phyloP scores from a whole-genome alignment of 2,888 invertebrate genomes.

The Scaptomyza cyrtandrae region DNA sequence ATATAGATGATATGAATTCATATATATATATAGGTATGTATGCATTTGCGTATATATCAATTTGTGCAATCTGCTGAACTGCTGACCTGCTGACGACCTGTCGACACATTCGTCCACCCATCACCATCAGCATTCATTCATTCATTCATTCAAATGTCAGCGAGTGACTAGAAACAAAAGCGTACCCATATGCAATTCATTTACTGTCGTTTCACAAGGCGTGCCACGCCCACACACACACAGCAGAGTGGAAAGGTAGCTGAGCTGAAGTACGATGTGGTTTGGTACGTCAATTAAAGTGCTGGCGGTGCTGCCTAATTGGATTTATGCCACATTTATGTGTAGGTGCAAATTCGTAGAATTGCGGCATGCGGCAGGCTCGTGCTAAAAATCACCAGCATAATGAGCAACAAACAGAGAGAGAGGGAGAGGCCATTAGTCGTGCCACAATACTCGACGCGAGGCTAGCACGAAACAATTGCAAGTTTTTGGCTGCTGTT shows the following conservation, averaged over 20 bases:
- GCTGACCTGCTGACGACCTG: slow-evolving; percentile 44
- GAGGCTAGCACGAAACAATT: slow-evolving; percentile 61
- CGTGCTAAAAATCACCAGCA: slow-evolving; percentile 71
- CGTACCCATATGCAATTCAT: slow-evolving; percentile 75
- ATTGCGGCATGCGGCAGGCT: slow-evolving; percentile 40
- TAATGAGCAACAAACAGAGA: slow-evolving; percentile 56
- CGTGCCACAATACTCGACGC: slow-evolving; percentile 62
- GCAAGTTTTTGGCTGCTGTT: slow-evolving; percentile 59
- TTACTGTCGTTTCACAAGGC: slow-evolving; percentile 60
- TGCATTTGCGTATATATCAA: background rate
- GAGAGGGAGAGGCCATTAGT: slow-evolving; percentile 22
- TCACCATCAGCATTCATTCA: slow-evolving; percentile 1
- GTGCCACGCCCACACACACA: slow-evolving; percentile 36
- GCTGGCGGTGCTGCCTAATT: slow-evolving; percentile 76
- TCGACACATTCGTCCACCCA: slow-evolving; percentile 26
- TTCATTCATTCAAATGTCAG: slow-evolving; percentile 58
- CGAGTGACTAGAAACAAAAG: slow-evolving; percentile 64
- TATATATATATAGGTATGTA: no score
- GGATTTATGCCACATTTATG: slow-evolving; percentile 79
- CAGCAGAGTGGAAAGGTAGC: background rate
- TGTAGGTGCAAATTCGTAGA: slow-evolving; percentile 72
- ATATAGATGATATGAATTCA: background rate
- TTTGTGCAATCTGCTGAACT: slow-evolving; percentile 11
- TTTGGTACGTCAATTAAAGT: slow-evolving; percentile 71
- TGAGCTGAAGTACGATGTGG: slow-evolving; percentile 22